Evolutionary conservation across 2,797 vertebrate genomes (phyloP), one percentile per base, ranked within the genome.

Genomic region (Luscinia luscinia): DNA sequence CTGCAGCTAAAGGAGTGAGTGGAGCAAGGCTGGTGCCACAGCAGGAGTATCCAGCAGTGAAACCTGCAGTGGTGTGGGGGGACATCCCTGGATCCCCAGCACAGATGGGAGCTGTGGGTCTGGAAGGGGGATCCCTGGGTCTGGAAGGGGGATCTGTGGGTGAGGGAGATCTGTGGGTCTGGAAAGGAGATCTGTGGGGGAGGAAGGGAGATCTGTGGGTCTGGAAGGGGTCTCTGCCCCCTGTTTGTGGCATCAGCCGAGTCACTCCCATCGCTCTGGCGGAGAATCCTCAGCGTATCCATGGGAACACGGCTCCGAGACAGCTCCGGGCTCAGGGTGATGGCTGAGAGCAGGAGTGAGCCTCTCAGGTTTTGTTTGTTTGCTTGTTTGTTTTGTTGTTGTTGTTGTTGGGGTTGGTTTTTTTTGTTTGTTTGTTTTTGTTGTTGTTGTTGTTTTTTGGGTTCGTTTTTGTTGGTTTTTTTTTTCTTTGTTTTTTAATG

Each of bases 211-310:
- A n/a, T n/a, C n/a, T n/a, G n/a, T 40, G 40, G 40, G 41, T 16
- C 7, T 41, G 41, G 41, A 41, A 41, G 41, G 41, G 17, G 93
- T 97, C 97, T 93, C 97, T 59, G 40, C 83, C 90, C 84, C 14
- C 76, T 73, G 91, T 89, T 93, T 91, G 93, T 51, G 94, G 70
- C 74, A 94, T 94, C 96, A 97, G 96, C 96, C 90, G 90, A 97
- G 97, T 96, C 96, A 69, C 93, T 81, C 90, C 86, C 34, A 20
- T 87, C 27, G 75, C 93, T 89, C 64, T 22, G 21, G 96, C 61
- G 95, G 94, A 95, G 96, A 92, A 90, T 89, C 96, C 93, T 95
- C 15, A 21, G 63, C 2, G 97, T 98, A 95, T 97, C 98, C 97
- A 98, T 97, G 96, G 97, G 87, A 98, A 98, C 97, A 1, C 1